Conservation (phyloP, 2,797 vertebrate genomes). For the Arrhamphus sclerolepis region DNA sequence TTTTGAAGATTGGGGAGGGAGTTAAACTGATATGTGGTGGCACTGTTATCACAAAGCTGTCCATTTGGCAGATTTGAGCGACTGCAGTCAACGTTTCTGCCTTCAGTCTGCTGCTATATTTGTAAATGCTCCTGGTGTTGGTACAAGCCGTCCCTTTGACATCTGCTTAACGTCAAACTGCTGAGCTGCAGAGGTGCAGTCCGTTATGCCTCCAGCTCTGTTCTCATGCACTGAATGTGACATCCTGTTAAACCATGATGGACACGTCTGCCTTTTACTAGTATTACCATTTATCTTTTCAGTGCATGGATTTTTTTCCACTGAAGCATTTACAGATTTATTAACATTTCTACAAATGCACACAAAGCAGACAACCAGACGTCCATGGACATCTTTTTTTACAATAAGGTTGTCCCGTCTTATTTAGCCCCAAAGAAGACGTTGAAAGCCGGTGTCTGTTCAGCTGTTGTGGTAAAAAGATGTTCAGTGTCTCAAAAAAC, state of each 20-base stretch:
- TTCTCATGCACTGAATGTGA: conserved; percentile 8
- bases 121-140: conserved; percentile 34
- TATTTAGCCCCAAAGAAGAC: too few relatives aligned
- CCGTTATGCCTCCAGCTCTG: conserved; percentile 21
- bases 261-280: not conserved
- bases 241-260: conserved; percentile 1
- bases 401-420: too few relatives aligned
- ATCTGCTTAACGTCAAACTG: conserved; percentile 50
- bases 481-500: too few relatives aligned
- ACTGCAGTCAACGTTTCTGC: conserved; percentile 25
- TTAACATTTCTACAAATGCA: not conserved
- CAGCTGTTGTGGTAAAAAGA: too few relatives aligned
- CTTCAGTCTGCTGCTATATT: conserved; percentile 39
- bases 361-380: conserved; percentile 2
- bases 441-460: too few relatives aligned
- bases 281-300: not conserved
- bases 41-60: conserved; percentile 9
- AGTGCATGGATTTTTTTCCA: not conserved
- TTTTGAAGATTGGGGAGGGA: conserved; percentile 26
- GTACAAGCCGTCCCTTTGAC: conserved; percentile 50
- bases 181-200: conserved; percentile 46
- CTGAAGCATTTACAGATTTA: not conserved
- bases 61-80: conserved; percentile 30
- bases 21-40: conserved; percentile 9
- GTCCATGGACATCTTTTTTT: too few relatives aligned